These are phyloP conservation scores for Cheilosia impressa DNA, from an alignment of 2,888 invertebrate genomes.

Conservation along the genomic window DNA sequence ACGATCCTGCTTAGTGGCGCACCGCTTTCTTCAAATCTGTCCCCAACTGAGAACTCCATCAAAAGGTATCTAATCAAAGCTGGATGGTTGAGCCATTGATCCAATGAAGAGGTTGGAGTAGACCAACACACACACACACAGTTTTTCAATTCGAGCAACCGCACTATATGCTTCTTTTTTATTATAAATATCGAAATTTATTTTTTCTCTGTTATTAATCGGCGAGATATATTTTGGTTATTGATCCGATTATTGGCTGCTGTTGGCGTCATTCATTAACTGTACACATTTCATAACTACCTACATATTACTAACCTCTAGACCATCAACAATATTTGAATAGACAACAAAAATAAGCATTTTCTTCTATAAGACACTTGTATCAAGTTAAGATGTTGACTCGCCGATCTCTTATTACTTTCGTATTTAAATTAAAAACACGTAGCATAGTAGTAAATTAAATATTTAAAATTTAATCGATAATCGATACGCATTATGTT, in stretches of 20 bases:
- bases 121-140: neutral
- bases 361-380: constrained; percentile 67
- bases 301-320: neutral
- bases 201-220: constrained; percentile 54
- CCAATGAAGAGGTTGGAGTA: neutral
- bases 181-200: constrained; percentile 5
- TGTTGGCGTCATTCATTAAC: constrained; percentile 14
- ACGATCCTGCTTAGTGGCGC: constrained; percentile 88
- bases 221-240: constrained; percentile 51
- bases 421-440: constrained; percentile 45
- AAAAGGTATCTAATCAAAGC: constrained; percentile 84
- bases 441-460: constrained; percentile 60
- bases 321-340: constrained; percentile 15
- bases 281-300: constrained; percentile 3
- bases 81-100: constrained; percentile 83
- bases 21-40: constrained; percentile 78
- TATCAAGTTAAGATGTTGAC: constrained; percentile 66
- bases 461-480: constrained; percentile 47
- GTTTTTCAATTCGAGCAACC: constrained; percentile 29
- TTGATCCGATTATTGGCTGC: constrained; percentile 7
- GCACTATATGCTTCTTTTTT: constrained; percentile 7
- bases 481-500: constrained; percentile 22
- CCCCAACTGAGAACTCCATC: constrained; percentile 83
- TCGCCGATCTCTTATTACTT: constrained; percentile 69
- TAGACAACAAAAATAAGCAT: constrained; percentile 30